phyloP scores from a whole-genome alignment of 2,888 invertebrate genomes.

The Dione vanillae region DNA sequence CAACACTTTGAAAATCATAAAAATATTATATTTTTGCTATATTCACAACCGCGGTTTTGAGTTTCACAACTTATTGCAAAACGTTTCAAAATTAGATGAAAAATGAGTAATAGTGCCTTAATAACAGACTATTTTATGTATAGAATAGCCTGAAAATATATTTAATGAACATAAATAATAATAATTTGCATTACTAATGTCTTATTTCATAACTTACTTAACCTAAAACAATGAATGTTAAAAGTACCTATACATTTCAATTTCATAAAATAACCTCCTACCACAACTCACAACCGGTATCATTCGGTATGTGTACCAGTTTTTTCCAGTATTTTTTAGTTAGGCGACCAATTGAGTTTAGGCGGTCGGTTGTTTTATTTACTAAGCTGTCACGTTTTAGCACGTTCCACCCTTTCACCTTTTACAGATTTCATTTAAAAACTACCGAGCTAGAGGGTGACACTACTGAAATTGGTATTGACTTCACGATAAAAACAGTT shows the following conservation, averaged over 20 bases:
- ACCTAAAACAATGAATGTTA: neutral
- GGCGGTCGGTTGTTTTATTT: slow-evolving; percentile 34
- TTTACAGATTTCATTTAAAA: slow-evolving; percentile 34
- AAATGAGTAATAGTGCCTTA: too few relatives aligned
- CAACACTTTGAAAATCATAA: too few relatives aligned
- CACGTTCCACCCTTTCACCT: slow-evolving; percentile 24
- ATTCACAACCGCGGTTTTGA: too few relatives aligned
- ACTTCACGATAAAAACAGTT: slow-evolving; percentile 5
- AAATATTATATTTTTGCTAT: too few relatives aligned
- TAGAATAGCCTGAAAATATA: too few relatives aligned
- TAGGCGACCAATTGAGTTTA: slow-evolving; percentile 30
- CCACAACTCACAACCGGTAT: slow-evolving; percentile 60
- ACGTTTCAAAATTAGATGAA: too few relatives aligned
- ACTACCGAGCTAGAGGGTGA: slow-evolving; percentile 10
- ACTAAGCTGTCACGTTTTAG: slow-evolving; percentile 30
- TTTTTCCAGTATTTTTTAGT: slow-evolving; percentile 25
- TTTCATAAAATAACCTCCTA: slow-evolving; percentile 48
- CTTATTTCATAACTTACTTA: neutral
- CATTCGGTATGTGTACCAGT: slow-evolving; percentile 52
- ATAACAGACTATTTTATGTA: too few relatives aligned
- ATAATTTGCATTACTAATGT: too few relatives aligned
- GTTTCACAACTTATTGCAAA: too few relatives aligned
- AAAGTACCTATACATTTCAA: neutral
- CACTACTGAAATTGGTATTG: slow-evolving; percentile 23
- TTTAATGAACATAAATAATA: too few relatives aligned